These are phyloP conservation scores for Moxostoma hubbsi DNA, from an alignment of 2,797 vertebrate genomes.

Conservation along the genomic window DNA sequence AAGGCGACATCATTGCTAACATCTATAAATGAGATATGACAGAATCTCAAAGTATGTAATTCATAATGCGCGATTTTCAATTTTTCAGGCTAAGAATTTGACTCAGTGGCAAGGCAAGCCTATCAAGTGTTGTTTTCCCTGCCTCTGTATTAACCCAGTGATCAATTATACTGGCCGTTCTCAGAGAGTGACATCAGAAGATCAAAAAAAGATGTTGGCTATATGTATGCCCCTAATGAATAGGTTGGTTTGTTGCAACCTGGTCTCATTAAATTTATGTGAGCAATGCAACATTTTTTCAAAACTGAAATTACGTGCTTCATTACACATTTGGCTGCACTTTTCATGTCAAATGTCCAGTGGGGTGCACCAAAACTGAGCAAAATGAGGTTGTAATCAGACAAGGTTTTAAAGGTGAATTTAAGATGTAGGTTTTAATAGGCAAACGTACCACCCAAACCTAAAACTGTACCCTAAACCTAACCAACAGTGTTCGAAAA, in stretches of 20 bases:
- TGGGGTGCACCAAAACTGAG: too few species aligned
- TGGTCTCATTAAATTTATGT: too few species aligned
- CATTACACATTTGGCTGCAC: too few species aligned
- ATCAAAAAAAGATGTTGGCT: conserved; percentile 57
- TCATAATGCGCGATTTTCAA: conserved; percentile 4
- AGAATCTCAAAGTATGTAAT: background rate
- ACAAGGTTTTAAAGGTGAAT: too few species aligned
- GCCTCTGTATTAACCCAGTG: conserved; percentile 61
- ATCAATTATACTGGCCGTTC: conserved; percentile 58
- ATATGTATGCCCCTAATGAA: conserved; percentile 51
- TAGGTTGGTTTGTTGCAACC: conserved; percentile 45
- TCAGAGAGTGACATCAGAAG: conserved; percentile 56
- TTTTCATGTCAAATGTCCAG: too few species aligned
- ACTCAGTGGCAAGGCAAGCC: conserved; percentile 55
- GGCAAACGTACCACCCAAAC: too few species aligned
- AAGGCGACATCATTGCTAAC: background rate
- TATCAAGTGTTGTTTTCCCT: conserved; percentile 60
- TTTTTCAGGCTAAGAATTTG: conserved; percentile 58
- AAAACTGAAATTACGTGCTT: too few species aligned
- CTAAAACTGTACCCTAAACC: too few species aligned
- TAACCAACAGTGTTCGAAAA: too few species aligned
- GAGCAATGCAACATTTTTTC: too few species aligned
- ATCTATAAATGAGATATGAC: background rate
- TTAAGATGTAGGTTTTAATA: too few species aligned
- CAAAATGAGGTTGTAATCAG: too few species aligned